phyloP scores from a whole-genome alignment of 2,113 vertebrate genomes.

The Hirundichthys speculiger region DNA sequence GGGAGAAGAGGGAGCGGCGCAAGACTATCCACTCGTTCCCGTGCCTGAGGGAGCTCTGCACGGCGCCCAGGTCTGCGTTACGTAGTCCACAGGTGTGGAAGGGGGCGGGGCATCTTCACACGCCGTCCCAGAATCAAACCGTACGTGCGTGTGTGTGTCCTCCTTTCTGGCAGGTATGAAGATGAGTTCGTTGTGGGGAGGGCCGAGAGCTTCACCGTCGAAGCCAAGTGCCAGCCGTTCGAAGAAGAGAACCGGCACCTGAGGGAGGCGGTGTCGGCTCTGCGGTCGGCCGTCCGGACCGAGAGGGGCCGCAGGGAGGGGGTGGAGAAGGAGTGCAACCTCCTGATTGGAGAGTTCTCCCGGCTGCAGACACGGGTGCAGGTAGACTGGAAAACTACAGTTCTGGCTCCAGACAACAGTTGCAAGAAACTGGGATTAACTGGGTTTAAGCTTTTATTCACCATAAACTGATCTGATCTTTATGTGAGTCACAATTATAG shows the following conservation, averaged over 20 bases:
- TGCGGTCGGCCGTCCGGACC: constrained; percentile 87
- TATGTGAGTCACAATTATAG: no score
- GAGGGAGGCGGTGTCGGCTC: constrained; percentile 87
- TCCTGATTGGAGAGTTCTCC: constrained; percentile 88
- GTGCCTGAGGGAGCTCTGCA: constrained; percentile 93
- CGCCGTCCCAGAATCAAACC: not conserved
- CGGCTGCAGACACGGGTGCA: constrained; percentile 87
- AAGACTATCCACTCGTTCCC: constrained; percentile 96
- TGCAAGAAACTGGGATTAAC: no score
- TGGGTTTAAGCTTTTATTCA: no score
- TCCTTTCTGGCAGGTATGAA: constrained; percentile 54
- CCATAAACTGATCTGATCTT: no score
- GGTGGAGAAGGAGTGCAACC: constrained; percentile 88
- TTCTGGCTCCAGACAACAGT: not conserved
- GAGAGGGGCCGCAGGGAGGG: constrained; percentile 91
- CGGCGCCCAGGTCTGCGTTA: constrained; percentile 80
- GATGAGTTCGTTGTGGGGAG: constrained; percentile 59
- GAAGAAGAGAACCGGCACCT: constrained; percentile 93
- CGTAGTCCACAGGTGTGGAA: not conserved
- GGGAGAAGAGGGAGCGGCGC: constrained; percentile 92
- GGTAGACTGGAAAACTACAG: constrained; percentile 30
- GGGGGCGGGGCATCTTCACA: not conserved
- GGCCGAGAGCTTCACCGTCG: constrained; percentile 79
- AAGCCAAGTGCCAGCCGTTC: constrained; percentile 83
- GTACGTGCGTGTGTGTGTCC: accelerated